Percentiles rank a stretch among this genome's conserved stretches.
These are phyloP conservation scores for Balearica regulorum DNA, from an alignment of 2,797 vertebrate genomes.

Conservation along the genomic window DNA sequence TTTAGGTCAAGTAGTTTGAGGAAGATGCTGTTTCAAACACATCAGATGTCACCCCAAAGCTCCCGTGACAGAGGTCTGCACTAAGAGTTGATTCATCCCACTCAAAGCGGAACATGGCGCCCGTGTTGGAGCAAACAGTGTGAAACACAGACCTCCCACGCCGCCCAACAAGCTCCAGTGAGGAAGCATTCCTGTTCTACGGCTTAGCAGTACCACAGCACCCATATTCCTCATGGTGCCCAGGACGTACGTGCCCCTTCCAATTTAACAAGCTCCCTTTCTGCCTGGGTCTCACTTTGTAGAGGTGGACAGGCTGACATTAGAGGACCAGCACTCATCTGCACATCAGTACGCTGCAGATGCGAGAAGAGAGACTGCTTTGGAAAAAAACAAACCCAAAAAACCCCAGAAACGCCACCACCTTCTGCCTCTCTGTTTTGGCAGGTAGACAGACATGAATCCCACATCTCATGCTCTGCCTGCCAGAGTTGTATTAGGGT, in stretches of 20 bases:
- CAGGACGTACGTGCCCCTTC: background rate
- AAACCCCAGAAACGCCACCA: background rate
- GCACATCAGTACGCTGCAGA: background rate
- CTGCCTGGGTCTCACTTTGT: background rate
- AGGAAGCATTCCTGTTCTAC: background rate
- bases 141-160: accelerated
- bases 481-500: background rate
- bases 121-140: accelerated
- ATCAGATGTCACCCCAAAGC: background rate
- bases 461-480: background rate
- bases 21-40: background rate
- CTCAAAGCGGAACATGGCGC: accelerated
- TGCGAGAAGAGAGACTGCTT: background rate
- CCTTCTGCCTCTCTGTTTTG: background rate
- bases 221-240: background rate
- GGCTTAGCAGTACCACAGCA: background rate
- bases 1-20: background rate
- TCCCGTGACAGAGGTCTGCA: background rate
- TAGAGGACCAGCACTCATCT: background rate
- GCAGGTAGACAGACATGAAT: background rate
- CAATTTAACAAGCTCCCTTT: background rate
- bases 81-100: background rate
- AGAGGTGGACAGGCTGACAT: background rate
- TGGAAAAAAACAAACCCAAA: background rate
- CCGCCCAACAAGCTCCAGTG: background rate